Conservation (phyloP, 2,113 vertebrate species). For the Malurus alboscapulatus region DNA sequence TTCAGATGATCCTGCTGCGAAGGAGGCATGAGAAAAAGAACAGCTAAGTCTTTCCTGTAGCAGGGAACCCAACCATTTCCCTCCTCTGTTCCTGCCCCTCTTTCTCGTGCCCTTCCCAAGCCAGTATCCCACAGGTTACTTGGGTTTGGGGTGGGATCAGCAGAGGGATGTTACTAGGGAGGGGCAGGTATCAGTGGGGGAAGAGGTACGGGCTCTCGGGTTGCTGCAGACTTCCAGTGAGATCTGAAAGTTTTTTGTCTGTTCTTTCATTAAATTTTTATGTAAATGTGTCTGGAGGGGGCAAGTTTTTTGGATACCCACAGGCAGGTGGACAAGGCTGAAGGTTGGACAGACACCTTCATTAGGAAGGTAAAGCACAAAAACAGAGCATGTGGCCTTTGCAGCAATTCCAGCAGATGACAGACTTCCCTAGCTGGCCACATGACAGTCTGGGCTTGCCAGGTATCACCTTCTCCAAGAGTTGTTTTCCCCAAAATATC, state of each 20-base stretch:
- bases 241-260: background rate
- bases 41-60: background rate
- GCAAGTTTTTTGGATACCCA: background rate
- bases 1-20: background rate
- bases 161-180: background rate
- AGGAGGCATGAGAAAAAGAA: background rate
- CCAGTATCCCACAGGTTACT: background rate
- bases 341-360: background rate
- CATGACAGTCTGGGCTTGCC: background rate
- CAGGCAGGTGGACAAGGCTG: background rate
- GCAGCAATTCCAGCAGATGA: background rate
- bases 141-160: background rate
- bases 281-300: background rate
- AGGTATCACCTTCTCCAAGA: background rate
- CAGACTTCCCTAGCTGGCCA: background rate
- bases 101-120: accelerated
- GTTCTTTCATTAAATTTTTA: background rate
- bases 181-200: accelerated
- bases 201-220: background rate
- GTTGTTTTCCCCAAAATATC: background rate
- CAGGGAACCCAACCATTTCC: background rate
- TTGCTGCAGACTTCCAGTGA: background rate
- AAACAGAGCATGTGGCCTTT: accelerated
- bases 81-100: background rate
- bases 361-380: background rate